Base-by-base conservation (phyloP, 2,888 invertebrate species). In the Diaphora mendica region DNA sequence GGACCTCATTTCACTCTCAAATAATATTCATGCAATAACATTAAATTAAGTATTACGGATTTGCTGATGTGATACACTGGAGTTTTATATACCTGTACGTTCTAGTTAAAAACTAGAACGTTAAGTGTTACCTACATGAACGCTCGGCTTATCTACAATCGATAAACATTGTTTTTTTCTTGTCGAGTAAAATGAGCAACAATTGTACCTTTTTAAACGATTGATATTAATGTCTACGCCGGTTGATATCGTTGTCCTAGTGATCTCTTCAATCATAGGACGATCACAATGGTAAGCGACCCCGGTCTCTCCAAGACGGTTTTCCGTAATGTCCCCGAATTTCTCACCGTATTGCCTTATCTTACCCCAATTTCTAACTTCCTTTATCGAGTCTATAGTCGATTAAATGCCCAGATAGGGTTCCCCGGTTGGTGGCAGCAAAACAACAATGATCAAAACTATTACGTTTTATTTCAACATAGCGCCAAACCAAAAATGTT, bases 21-120 rank as follows among this genome's bases (percentile, higher is more conserved):
- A 71, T 72, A 74, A 80, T 75, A 80, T 82, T 78, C 78, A 77
- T 84, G 26, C 82, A 79, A 81, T 73, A 68, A 77, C 26, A 67
- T 69, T 62, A 42, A 35, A 62, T 17, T 42, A 35, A 39, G 39
- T 69, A 59, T 69, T 59, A 39, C 35, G 39, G 39, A 69, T 69
- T 68, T 69, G 26, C 39, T 35, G 20, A 39, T 23, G 7, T 55
- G 3, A 33, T 33, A 42, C 59, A 20, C 42, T 15, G 20, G 20
- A 15, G 42, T 8, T 26, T 59, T 26, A 51, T 4, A 59, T 59
- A 13, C 26, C 26, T 26, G 15, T 15, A 15, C 59, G 26, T 59
- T 59, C 59, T 30, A 59, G 26, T 59, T 59, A 26, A 59, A n/a
- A 59, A 59, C 26, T 62, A 30, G 59, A 62, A 69, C 39, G 59